These are phyloP conservation scores for Thalassoma bifasciatum DNA, from an alignment of 2,113 vertebrate species.

Conservation along the genomic window DNA sequence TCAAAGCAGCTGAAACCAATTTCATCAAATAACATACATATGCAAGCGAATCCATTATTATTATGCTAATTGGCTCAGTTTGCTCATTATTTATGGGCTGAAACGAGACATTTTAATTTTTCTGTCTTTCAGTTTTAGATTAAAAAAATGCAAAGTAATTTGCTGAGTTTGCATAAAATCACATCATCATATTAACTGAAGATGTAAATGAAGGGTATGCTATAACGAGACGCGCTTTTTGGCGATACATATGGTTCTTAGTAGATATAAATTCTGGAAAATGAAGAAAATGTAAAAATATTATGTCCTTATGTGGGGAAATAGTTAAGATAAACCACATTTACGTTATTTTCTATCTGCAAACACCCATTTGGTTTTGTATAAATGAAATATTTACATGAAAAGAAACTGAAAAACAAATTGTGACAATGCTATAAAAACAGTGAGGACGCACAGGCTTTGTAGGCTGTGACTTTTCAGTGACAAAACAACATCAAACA, in stretches of 20 bases:
- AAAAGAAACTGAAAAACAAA: not conserved
- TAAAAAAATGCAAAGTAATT: not conserved
- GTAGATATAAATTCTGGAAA: constrained; percentile 6
- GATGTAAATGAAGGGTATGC: not conserved
- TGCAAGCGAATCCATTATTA: constrained; percentile 52
- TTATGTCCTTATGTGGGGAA: not conserved
- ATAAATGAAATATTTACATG: not conserved
- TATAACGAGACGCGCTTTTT: constrained; percentile 3
- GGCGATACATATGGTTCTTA: constrained; percentile 8
- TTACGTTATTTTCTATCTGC: not conserved
- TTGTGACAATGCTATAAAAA: not conserved
- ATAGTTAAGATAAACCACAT: not conserved
- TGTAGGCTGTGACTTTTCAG: not conserved
- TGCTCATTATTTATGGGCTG: constrained; percentile 14
- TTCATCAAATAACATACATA: constrained; percentile 61
- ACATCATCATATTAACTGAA: constrained; percentile 13
- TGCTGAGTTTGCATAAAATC: constrained; percentile 25
- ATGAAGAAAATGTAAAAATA: not conserved
- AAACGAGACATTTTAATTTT: constrained; percentile 35
- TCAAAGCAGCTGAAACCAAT: constrained; percentile 64
- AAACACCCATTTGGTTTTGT: not conserved
- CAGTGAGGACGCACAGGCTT: not conserved
- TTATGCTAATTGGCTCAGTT: constrained; percentile 56
- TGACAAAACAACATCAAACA: not conserved
- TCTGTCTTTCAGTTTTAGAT: not conserved